Percentiles rank a stretch among this genome's conserved stretches.
Conservation (phyloP, 1,140 invertebrate genomes). For the Helicoverpa zea region DNA sequence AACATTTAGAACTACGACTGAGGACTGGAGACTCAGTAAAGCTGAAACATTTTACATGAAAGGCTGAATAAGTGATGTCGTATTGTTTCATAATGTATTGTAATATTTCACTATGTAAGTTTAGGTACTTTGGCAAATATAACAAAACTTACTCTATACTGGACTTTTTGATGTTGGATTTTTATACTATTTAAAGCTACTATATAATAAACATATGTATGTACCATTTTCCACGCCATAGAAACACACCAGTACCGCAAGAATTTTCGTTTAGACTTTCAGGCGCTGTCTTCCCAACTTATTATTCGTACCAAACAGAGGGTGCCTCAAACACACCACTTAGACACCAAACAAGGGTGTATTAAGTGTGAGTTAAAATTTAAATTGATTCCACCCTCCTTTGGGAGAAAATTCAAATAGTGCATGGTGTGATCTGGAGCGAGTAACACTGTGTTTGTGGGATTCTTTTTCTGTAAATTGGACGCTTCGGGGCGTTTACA, state of each 20-base stretch:
- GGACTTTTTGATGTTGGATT: too few species aligned
- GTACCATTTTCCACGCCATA: constrained; percentile 53
- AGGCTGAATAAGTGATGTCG: too few species aligned
- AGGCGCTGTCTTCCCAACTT: constrained; percentile 81
- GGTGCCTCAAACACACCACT: constrained; percentile 85
- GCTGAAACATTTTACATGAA: too few species aligned
- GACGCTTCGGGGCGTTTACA: constrained; percentile 80
- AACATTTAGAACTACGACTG: too few species aligned
- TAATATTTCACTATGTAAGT: too few species aligned
- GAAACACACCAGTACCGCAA: not conserved
- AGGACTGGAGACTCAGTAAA: too few species aligned
- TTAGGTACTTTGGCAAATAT: too few species aligned
- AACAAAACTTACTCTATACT: too few species aligned
- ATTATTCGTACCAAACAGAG: constrained; percentile 83
- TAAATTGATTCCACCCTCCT: constrained; percentile 86
- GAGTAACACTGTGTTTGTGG: constrained; percentile 79
- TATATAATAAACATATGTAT: too few species aligned
- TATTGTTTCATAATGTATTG: too few species aligned
- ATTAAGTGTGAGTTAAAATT: constrained; percentile 87
- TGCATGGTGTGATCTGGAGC: constrained; percentile 82
- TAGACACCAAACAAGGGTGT: constrained; percentile 86
- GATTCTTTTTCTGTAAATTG: constrained; percentile 85
- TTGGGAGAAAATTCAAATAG: constrained; percentile 84
- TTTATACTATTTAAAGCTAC: too few species aligned
- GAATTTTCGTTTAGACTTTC: constrained; percentile 49